phyloP scores from a whole-genome alignment of 2,797 vertebrate species.

The Tangara arthus region DNA sequence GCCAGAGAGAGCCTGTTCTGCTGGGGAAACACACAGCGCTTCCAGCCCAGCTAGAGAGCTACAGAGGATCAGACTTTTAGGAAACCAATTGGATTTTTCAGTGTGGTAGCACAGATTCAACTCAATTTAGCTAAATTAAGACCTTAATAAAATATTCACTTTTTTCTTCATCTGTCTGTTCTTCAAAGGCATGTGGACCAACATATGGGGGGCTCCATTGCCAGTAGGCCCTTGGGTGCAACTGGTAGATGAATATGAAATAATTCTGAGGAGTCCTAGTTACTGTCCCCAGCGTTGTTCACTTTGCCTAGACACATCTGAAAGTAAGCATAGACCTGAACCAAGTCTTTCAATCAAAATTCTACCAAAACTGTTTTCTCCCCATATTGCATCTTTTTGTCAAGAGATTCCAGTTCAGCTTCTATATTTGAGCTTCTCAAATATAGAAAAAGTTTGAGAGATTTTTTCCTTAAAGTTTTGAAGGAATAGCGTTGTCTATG shows the following conservation, averaged over 20 bases:
- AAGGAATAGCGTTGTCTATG: not conserved
- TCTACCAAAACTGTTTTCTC: not conserved
- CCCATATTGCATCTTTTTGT: not conserved
- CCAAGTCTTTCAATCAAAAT: not conserved
- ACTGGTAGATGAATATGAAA: not conserved
- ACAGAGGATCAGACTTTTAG: not conserved
- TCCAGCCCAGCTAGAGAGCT: not conserved
- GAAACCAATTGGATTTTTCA: not conserved
- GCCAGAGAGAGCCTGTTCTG: not conserved
- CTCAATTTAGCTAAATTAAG: constrained; percentile 12
- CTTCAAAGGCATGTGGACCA: constrained; percentile 14
- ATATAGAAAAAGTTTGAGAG: not conserved
- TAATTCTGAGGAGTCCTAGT: not conserved
- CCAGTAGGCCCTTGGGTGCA: not conserved
- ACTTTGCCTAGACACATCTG: not conserved
- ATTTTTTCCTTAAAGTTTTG: not conserved
- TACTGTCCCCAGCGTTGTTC: not conserved
- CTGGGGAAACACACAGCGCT: not conserved
- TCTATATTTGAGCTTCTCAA: not conserved
- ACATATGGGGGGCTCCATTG: not conserved
- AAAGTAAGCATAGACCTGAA: not conserved
- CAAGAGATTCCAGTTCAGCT: not conserved
- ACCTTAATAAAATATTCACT: constrained; percentile 57
- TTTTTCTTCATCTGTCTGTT: not conserved
- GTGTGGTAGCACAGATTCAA: not conserved